Conservation (phyloP, 2,113 vertebrate species). For the Apaloderma vittatum region DNA sequence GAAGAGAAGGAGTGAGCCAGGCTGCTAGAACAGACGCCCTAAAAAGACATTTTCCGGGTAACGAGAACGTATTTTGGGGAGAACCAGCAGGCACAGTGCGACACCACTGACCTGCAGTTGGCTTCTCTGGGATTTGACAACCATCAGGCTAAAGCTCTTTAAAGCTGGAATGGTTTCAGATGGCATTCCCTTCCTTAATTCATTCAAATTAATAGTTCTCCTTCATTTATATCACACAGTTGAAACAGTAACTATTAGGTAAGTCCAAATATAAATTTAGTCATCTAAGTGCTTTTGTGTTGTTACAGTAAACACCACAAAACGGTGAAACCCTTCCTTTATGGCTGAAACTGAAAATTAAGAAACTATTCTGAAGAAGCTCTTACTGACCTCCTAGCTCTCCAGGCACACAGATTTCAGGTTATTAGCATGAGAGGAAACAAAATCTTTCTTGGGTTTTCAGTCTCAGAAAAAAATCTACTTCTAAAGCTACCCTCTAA, state of each 20-base stretch:
- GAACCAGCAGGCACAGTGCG: neutral
- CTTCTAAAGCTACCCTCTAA: neutral
- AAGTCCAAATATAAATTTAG: neutral
- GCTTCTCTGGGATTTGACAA: neutral
- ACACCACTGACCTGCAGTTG: fast-evolving
- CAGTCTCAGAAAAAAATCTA: neutral
- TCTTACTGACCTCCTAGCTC: neutral
- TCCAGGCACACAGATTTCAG: neutral
- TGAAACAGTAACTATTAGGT: neutral
- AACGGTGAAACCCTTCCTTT: neutral
- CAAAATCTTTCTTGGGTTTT: neutral
- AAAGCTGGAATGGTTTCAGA: neutral
- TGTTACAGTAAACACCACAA: neutral
- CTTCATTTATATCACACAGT: neutral
- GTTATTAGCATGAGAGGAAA: neutral
- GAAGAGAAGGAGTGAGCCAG: constrained; percentile 18
- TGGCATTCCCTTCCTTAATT: neutral
- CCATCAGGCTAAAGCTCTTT: neutral
- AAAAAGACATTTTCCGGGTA: neutral
- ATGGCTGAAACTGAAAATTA: neutral
- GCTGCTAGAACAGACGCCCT: neutral
- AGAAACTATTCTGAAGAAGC: neutral
- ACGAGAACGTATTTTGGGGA: neutral
- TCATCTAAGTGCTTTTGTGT: neutral
- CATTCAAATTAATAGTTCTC: neutral